Percentiles rank a stretch among this genome's conserved stretches.
Conservation (phyloP, 2,888 invertebrate genomes). For the Heterodera filipjevi region DNA sequence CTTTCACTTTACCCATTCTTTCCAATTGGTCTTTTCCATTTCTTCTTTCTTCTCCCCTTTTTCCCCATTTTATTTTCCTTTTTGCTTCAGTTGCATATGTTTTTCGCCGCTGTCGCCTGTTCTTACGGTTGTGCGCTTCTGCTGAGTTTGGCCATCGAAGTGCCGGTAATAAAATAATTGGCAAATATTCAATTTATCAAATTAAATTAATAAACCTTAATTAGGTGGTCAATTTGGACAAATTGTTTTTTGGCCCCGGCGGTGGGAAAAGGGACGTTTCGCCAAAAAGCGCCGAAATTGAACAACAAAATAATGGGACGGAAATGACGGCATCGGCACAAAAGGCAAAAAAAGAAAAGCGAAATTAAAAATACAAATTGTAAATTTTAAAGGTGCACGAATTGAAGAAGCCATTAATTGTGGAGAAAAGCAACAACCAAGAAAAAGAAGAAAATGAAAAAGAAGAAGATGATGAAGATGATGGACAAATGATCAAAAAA, state of each 20-base stretch:
- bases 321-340: neutral
- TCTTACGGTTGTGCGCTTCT: conserved; percentile 58
- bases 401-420: neutral
- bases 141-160: conserved; percentile 58
- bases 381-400: neutral
- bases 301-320: conserved; percentile 10
- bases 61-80: neutral
- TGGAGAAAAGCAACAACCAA: too few relatives aligned
- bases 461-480: neutral
- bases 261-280: neutral
- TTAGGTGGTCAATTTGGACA: conserved; percentile 52
- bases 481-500: neutral
- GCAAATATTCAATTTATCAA: neutral
- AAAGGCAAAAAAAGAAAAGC: neutral
- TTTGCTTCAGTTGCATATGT: conserved; percentile 54
- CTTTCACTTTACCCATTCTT: conserved; percentile 64
- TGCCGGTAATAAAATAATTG: conserved; percentile 47
- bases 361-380: neutral
- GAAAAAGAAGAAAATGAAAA: neutral
- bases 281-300: neutral
- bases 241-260: conserved; percentile 47
- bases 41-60: neutral
- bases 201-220: neutral
- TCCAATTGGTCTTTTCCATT: conserved; percentile 58
- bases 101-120: conserved; percentile 55